Evolutionary conservation across 2,797 vertebrate genomes (phyloP), one percentile per base, ranked within the genome.

Genomic region (Poliocrania exsul): DNA sequence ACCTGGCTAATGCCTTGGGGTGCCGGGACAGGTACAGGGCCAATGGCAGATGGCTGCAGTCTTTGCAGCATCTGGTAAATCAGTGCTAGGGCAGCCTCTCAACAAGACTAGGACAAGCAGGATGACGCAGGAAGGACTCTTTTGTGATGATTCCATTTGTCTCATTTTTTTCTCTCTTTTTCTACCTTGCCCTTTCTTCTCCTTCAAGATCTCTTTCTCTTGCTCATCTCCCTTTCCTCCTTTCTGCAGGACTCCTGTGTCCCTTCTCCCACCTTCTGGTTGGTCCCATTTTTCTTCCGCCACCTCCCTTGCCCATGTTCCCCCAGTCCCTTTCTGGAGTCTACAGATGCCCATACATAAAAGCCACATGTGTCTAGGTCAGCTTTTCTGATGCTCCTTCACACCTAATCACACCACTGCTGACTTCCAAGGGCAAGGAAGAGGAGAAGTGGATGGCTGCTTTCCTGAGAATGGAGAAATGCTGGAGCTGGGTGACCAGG

Each of bases 1-100:
- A 26, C 37, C 26, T 0, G 0, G 47, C 5, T 1, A 0, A 58
- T 54, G 38, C 23, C 57, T 65, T 79, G 38, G 56, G 16, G n/a
- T 33, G 19, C 26, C 58, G 40, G 24, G 11, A 50, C 5, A 31
- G 51, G 23, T 53, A 28, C 10, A 31, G 46, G 26, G 29, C 23
- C 46, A 64, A 81, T 10, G 26, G 37, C 5, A 28, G 26, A 50
- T 31, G 31, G 37, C 29, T 69, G 60, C 40, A 50, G 24, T 35
- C 26, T 31, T 29, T 71, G 38, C 35, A 53, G 7, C 6, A 37
- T 5, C 14, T 13, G 12, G 17, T 64, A 69, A 80, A 72, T 40
- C 1, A 0, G 33, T 60, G 20, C 18, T 28, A 75, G 35, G 62
- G 24, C 33, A 38, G n/a, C 16, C 58, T 16, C 51, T 37, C 49